Evolutionary conservation across 2,888 invertebrate genomes (phyloP).

Genomic region (Acleris sparsana): DNA sequence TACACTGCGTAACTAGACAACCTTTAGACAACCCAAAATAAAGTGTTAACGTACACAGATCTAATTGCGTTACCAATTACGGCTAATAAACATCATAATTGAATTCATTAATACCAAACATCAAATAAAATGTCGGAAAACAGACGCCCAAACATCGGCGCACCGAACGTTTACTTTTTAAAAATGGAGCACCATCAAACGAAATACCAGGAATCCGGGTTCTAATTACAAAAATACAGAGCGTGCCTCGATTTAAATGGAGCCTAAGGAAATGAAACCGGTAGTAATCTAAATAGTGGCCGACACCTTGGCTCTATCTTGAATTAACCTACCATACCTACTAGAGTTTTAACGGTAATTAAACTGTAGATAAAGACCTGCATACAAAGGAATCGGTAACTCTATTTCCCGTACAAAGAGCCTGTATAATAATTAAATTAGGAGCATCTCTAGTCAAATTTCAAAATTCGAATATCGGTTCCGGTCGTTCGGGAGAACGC

Average conservation of each 20-base stretch:
- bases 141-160: constrained; percentile 35
- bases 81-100: constrained; percentile 29
- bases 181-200: constrained; percentile 42
- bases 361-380: not conserved
- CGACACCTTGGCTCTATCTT: constrained; percentile 36
- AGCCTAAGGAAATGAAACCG: constrained; percentile 48
- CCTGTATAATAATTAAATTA: constrained; percentile 16
- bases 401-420: not conserved
- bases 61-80: constrained; percentile 14
- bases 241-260: constrained; percentile 44
- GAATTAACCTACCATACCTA: not conserved
- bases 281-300: constrained; percentile 47
- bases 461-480: constrained; percentile 51
- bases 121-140: constrained; percentile 37
- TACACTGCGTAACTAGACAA: too few relatives aligned
- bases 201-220: constrained; percentile 43
- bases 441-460: constrained; percentile 32
- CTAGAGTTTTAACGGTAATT: too few relatives aligned
- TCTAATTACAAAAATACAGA: constrained; percentile 51
- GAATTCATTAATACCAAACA: constrained; percentile 26
- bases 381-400: not conserved
- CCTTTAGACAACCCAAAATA: too few relatives aligned
- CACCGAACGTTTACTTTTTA: constrained; percentile 40
- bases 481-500: constrained; percentile 24
- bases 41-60: constrained; percentile 1